Evolutionary conservation across 2,888 invertebrate genomes (phyloP), one percentile per base, ranked within the genome.

Genomic region (Meiosimyza decipiens): DNA sequence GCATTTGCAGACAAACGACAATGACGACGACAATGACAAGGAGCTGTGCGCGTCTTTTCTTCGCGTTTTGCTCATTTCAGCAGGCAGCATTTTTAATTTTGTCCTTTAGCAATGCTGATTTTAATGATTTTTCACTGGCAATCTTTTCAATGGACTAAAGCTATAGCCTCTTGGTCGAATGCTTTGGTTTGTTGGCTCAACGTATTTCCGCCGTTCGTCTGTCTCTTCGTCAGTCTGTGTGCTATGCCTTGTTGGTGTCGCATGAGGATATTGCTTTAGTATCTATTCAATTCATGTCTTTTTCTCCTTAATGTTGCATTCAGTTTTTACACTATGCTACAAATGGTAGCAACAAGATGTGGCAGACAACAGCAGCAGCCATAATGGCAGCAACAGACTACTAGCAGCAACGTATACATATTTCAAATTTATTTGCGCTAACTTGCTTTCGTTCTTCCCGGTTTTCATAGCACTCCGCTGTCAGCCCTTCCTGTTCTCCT

Each of bases 311-410:
- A 16, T 57, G 67, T 15, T 52, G 59, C 68, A 28, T 28, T 28
- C 57, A 40, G 55, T 54, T 28, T 28, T 28, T 28, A 28, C 28
- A 28, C 28, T 28, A 28, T 4, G 28, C 4, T 28, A 28, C 28
- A 28, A 28, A 28, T 28, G 28, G 28, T 28, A 47, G 50, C 60
- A 69, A 69, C 49, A 69, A 69, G 69, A 60, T 60, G 69, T 69
- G 40, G 40, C 6, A 9, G 40, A 40, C 60, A 52, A 60, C 57
- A 47, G 28, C 57, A 51, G 28, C 40, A 62, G 62, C 28, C 57
- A 63, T 63, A 16, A 47, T 47, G 63, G 63, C 11, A 63, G 47
- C 64, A 64, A 50, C 64, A 64, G 40, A 9, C 40, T 54, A 54
- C 9, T 7, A n/a, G 51, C 64, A 16, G 18, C 64, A 22, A 2